Evolutionary conservation across 2,113 vertebrate species (phyloP).

Genomic region (Myxocyprinus asiaticus): DNA sequence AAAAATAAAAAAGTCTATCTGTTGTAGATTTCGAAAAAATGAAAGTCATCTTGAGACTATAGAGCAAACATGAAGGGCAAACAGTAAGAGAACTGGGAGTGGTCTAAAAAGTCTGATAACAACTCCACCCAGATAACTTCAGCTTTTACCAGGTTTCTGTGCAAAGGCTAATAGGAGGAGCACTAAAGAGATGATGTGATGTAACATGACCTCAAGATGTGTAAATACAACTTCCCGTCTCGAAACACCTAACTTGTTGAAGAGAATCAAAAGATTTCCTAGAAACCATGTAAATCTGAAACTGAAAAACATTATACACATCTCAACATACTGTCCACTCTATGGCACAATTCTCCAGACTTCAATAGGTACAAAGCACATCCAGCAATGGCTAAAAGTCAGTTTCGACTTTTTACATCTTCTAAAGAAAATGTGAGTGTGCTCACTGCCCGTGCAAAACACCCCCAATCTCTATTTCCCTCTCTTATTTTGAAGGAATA

Average conservation of each 20-base stretch:
- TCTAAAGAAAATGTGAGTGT: too few species aligned
- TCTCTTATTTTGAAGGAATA: background rate
- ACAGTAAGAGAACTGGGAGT: background rate
- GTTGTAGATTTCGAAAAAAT: too few species aligned
- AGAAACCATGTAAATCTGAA: slow-evolving; percentile 16
- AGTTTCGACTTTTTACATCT: too few species aligned
- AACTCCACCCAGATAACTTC: slow-evolving; percentile 8
- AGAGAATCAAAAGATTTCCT: slow-evolving; percentile 2
- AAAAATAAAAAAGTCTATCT: too few species aligned
- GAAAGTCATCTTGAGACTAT: background rate
- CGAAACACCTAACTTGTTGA: background rate
- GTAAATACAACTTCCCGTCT: background rate
- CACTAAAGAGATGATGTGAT: background rate
- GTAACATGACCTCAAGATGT: background rate
- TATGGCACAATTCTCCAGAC: too few species aligned
- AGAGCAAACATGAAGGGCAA: slow-evolving; percentile 4
- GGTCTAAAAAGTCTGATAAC: background rate
- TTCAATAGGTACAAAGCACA: too few species aligned
- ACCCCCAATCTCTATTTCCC: slow-evolving; percentile 10
- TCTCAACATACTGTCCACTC: too few species aligned
- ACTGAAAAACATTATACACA: too few species aligned
- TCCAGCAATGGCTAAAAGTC: too few species aligned
- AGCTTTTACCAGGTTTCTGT: background rate
- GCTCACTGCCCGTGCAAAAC: too few species aligned
- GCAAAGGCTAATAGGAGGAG: background rate